Conservation (phyloP, 1,140 invertebrate species). For the Hyphantria cunea region DNA sequence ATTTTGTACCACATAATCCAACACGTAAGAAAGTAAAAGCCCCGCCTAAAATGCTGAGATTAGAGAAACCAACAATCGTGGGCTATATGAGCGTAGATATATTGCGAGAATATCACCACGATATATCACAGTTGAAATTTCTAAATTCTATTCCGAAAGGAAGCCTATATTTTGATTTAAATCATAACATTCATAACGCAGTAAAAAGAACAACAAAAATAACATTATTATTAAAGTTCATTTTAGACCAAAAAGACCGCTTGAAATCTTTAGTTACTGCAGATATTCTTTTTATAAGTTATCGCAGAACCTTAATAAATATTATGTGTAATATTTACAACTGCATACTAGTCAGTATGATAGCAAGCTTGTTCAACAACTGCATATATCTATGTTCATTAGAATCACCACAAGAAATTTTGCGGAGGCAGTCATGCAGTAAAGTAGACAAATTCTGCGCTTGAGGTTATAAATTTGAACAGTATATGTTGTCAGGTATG, state of each 20-base stretch:
- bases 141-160: constrained; percentile 44
- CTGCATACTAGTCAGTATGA: constrained; percentile 82
- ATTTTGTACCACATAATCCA: too few relatives aligned
- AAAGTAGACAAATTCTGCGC: constrained; percentile 81
- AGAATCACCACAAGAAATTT: too few relatives aligned
- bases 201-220: constrained; percentile 63
- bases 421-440: too few relatives aligned
- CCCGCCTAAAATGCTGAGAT: too few relatives aligned
- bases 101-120: constrained; percentile 47
- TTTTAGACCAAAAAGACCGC: constrained; percentile 43
- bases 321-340: constrained; percentile 85
- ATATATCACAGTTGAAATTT: constrained; percentile 75
- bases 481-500: constrained; percentile 77
- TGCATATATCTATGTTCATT: constrained; percentile 86
- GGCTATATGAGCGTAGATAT: constrained; percentile 75
- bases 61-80: constrained; percentile 50
- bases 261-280: constrained; percentile 46
- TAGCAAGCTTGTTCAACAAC: constrained; percentile 83
- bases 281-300: constrained; percentile 84
- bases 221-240: constrained; percentile 70
- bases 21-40: too few relatives aligned
- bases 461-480: constrained; percentile 91
- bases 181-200: constrained; percentile 61
- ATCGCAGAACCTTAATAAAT: constrained; percentile 85
- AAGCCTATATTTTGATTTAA: constrained; percentile 69